A percentile compares a stretch with the other conserved stretches of the same genome.
These are phyloP conservation scores for Schizotus pectinicornis DNA, from an alignment of 2,888 invertebrate genomes.

Conservation along the genomic window DNA sequence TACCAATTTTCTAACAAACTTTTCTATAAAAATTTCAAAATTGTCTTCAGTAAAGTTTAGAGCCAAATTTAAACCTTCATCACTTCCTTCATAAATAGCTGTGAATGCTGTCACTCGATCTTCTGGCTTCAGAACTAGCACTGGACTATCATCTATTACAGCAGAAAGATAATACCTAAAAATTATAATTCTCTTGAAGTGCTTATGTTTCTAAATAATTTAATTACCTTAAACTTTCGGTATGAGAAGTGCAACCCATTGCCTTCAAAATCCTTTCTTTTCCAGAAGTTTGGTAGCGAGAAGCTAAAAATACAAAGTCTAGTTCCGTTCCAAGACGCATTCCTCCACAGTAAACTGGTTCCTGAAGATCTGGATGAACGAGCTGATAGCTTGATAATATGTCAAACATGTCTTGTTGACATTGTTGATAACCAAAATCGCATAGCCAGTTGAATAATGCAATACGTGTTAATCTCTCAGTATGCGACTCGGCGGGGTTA, in stretches of 20 bases:
- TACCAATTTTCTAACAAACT: too few relatives aligned
- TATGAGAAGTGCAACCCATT: slow-evolving; percentile 30
- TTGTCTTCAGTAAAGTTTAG: slow-evolving; percentile 1
- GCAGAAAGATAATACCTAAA: slow-evolving; percentile 1
- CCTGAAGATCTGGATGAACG: slow-evolving; percentile 69
- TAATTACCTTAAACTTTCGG: slow-evolving; percentile 1
- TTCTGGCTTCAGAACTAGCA: not conserved
- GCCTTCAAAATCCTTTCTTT: slow-evolving; percentile 24
- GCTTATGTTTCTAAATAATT: not conserved
- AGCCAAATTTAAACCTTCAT: slow-evolving; percentile 6
- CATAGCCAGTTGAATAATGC: slow-evolving; percentile 69
- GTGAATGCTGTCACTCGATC: slow-evolving; percentile 4
- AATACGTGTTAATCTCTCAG: slow-evolving; percentile 65
- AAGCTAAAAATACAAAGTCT: slow-evolving; percentile 70
- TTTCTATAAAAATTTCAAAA: too few relatives aligned
- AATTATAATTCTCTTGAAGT: too few relatives aligned
- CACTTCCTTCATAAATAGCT: slow-evolving; percentile 13
- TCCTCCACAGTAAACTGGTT: slow-evolving; percentile 75
- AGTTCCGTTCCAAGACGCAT: slow-evolving; percentile 66
- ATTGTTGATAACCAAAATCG: slow-evolving; percentile 64
- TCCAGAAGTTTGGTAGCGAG: slow-evolving; percentile 46
- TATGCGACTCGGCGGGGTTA: slow-evolving; percentile 47
- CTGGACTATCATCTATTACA: not conserved
- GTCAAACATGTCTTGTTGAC: slow-evolving; percentile 59
- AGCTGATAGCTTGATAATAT: slow-evolving; percentile 56